Base-by-base conservation (phyloP, 2,797 vertebrate species). In the Poliocrania exsul region DNA sequence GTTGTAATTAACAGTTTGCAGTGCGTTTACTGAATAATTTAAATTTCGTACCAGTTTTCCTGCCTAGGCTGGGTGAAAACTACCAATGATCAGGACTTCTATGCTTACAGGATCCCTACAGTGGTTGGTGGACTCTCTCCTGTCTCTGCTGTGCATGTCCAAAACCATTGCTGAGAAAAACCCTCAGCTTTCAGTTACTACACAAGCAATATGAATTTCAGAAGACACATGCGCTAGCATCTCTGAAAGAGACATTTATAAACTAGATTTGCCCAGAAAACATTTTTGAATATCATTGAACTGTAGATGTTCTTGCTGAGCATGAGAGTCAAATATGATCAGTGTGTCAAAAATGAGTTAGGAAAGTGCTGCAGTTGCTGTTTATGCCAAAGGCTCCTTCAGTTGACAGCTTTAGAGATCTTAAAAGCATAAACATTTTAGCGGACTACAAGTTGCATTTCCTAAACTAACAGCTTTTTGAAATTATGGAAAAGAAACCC, bases 351-450 rank as follows among this genome's bases (percentile, higher is more conserved):
- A 92, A 93, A 89, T 9, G 8, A 89, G 50, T 71, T 74, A 90
- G 42, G 38, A 90, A 96, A 96, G 33, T 71, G 53, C 56, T 61
- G 15, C 33, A 67, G 33, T 61, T 91, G 26, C 83, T 93, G 40
- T 82, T 90, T 85, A 87, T 85, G 88, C 86, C 86, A 77, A 90
- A 91, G 65, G 49, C 62, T 92, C 62, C 66, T 90, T 88, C 66
- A 90, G 62, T 18, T 94, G 86, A 81, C 87, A 95, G 67, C 54
- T 93, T 81, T 67, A 81, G 75, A 56, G 46, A 74, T 85, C 92
- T 71, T 92, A 92, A 93, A 86, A 90, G 47, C 71, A 90, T 80
- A 94, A 96, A 88, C 86, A 93, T 84, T 95, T 95, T 87, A 95
- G 60, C 70, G 88, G 82, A 88, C 70, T 96, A 92, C 31, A 89